These are phyloP conservation scores for Galeopsomyia nigrocyanea DNA, from an alignment of 2,888 invertebrate genomes.

Conservation along the genomic window DNA sequence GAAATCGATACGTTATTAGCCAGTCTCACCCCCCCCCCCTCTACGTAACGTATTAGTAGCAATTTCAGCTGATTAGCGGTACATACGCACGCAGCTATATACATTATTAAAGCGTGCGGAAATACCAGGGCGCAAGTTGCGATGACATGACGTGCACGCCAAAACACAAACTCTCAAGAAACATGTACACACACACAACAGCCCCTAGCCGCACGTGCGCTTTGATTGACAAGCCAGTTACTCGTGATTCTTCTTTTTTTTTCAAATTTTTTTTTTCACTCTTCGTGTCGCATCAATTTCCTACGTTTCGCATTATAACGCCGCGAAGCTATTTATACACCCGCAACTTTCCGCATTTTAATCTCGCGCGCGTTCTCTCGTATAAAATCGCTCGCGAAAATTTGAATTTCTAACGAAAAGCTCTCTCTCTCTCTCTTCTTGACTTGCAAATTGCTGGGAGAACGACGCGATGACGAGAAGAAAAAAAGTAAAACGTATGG, in stretches of 20 bases:
- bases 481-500: no score
- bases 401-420: constrained; percentile 42
- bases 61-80: constrained; percentile 8
- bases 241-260: not conserved
- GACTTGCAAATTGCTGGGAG: constrained; percentile 23
- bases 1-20: constrained; percentile 20
- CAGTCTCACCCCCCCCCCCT: not conserved
- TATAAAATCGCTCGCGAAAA: constrained; percentile 12
- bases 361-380: constrained; percentile 5
- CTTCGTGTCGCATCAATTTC: constrained; percentile 15
- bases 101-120: not conserved
- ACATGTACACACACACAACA: not conserved
- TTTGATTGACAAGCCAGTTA: not conserved
- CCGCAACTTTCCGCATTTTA: constrained; percentile 29
- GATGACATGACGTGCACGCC: not conserved
- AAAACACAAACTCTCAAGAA: not conserved
- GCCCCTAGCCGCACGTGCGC: not conserved
- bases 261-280: not conserved
- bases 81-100: not conserved
- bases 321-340: constrained; percentile 2
- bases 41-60: constrained; percentile 10
- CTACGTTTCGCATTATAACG: not conserved
- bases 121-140: not conserved
- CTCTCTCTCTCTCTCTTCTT: constrained; percentile 9
- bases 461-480: no score